phyloP scores from a whole-genome alignment of 1,140 invertebrate genomes.

The Caligus rogercresseyi region DNA sequence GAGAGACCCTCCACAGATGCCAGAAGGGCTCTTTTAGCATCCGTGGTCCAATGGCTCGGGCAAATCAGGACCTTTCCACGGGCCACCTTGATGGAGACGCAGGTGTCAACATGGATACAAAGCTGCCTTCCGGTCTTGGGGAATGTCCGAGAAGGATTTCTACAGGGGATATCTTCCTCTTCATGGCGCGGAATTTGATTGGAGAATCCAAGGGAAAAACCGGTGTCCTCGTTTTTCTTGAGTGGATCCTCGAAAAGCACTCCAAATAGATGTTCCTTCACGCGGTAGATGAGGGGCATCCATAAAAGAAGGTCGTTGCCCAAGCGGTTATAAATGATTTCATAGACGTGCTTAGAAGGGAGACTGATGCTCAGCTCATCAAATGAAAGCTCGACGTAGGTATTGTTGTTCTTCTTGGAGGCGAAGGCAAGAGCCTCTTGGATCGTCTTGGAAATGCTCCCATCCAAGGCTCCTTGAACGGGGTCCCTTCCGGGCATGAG shows the following conservation, averaged over 20 bases:
- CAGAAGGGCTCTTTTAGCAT: neutral
- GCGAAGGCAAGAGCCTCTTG: conserved; percentile 1
- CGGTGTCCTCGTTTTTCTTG: neutral
- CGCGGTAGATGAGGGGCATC: conserved; percentile 7
- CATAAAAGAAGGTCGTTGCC: conserved; percentile 19
- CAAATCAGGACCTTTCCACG: conserved; percentile 5
- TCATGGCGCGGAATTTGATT: neutral
- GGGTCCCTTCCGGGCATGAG: neutral
- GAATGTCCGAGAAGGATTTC: neutral
- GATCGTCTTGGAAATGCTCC: neutral
- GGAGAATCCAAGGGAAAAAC: neutral
- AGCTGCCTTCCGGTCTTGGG: neutral
- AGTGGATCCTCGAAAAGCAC: conserved; percentile 7
- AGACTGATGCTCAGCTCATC: conserved; percentile 7
- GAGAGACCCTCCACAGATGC: neutral
- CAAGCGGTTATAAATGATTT: conserved; percentile 16
- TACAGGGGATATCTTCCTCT: neutral
- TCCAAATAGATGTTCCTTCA: conserved; percentile 4
- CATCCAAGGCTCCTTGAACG: neutral
- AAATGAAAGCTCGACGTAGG: conserved; percentile 2
- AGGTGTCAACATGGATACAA: conserved; percentile 16
- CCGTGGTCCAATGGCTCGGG: neutral
- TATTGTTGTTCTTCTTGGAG: neutral
- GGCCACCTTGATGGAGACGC: neutral
- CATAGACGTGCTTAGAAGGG: conserved; percentile 10